Base-by-base conservation (phyloP, 1,140 invertebrate genomes). In the Orius laevigatus region DNA sequence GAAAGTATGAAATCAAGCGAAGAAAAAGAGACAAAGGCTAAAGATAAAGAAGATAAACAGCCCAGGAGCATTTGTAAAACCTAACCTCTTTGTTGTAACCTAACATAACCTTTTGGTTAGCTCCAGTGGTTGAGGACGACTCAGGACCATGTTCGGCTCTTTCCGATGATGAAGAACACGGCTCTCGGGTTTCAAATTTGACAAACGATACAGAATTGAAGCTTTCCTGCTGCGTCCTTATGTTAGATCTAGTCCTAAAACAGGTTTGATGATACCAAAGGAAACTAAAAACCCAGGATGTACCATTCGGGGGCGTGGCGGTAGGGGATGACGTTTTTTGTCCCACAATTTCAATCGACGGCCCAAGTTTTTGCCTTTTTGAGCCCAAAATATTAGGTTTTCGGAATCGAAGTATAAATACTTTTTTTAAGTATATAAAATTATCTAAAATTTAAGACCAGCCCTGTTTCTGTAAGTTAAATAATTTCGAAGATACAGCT, bases 191-290 rank as follows among this genome's bases (percentile, higher is more conserved):
- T 69, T 45, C 72, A 72, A 54, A 70, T 69, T 15, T 72, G 75
- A 60, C 75, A 25, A 72, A 70, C 0, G 75, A 78, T 53, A 68
- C 72, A 14, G 80, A 83, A 56, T 69, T 84, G 31, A 85, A 85
- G 62, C 67, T 96, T 5, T 86, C 85, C 3, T 95, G 92, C 59
- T 95, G 89, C 63, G 88, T 97, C 52, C 73, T 97, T 2, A 97
- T 97, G 91, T 67, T 97, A 46, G 94, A 98, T 63, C 81, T 97
- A 53, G 65, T 95, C 33, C 66, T 95, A 3, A 94, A 94, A 70
- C 94, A 98, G 72, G 84, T 88, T 52, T 48, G 33, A n/a, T n/a
- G n/a, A n/a, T n/a, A n/a, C n/a, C n/a, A n/a, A n/a, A n/a, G n/a
- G n/a, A n/a, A n/a, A n/a, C n/a, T n/a, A n/a, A n/a, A n/a, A n/a